These are phyloP conservation scores for Propithecus perrieri DNA, from an alignment of 2,797 vertebrate species.

Conservation along the genomic window DNA sequence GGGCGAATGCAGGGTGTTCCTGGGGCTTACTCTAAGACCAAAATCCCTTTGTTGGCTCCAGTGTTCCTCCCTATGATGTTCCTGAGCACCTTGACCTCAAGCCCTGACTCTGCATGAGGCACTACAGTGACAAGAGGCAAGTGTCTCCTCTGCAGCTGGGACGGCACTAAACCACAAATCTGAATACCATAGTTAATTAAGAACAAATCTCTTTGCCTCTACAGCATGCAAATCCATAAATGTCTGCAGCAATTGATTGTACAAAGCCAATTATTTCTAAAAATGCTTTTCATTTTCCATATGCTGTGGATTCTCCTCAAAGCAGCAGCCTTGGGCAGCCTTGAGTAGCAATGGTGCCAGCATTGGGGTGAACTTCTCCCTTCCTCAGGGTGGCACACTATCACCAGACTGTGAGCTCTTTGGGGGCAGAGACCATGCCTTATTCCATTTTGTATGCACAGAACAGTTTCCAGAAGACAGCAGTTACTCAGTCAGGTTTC, in stretches of 20 bases:
- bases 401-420: not conserved
- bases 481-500: not conserved
- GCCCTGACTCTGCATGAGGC: not conserved
- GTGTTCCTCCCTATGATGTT: not conserved
- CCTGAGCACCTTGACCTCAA: not conserved
- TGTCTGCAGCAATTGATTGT: slow-evolving; percentile 22
- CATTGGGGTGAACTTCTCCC: not conserved
- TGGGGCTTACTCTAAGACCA: not conserved
- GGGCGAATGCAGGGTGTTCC: not conserved
- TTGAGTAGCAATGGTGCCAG: not conserved
- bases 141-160: not conserved
- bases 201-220: slow-evolving; percentile 73
- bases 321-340: not conserved
- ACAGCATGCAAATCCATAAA: slow-evolving; percentile 52
- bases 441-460: not conserved
- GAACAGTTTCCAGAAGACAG: not conserved
- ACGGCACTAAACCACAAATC: slow-evolving; percentile 31
- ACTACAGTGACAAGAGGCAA: not conserved
- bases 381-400: not conserved
- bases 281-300: slow-evolving; percentile 17
- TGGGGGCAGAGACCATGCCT: not conserved
- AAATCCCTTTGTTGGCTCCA: not conserved
- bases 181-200: slow-evolving; percentile 71
- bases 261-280: slow-evolving; percentile 21
- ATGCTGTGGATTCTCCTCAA: not conserved